phyloP scores from a whole-genome alignment of 2,888 invertebrate genomes.

The Stenolophus ochropezus region DNA sequence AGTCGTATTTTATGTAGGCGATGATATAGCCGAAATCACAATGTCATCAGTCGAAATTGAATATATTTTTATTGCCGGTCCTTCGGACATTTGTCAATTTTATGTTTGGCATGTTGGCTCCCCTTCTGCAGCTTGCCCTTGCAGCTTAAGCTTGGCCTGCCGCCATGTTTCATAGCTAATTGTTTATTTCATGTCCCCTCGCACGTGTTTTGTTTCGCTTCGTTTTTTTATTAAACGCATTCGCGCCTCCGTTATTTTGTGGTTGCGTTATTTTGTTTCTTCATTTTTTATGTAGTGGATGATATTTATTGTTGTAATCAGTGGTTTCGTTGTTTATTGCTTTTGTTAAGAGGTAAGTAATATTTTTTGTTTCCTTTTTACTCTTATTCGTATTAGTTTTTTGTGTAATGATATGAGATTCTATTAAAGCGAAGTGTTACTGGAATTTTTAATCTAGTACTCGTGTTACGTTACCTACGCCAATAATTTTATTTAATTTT shows the following conservation, averaged over 20 bases:
- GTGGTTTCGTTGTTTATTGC: slow-evolving; percentile 44
- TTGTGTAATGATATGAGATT: too few relatives aligned
- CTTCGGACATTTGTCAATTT: slow-evolving; percentile 59
- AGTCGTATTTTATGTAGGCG: slow-evolving; percentile 28
- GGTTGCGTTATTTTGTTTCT: slow-evolving; percentile 13
- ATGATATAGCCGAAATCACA: slow-evolving; percentile 57
- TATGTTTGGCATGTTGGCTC: slow-evolving; percentile 41
- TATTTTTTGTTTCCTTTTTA: background rate
- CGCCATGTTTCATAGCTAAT: slow-evolving; percentile 56
- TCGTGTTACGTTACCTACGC: too few relatives aligned
- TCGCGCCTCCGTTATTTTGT: slow-evolving; percentile 29
- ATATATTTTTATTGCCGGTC: slow-evolving; percentile 57
- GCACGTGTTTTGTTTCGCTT: slow-evolving; percentile 53
- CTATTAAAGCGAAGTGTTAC: background rate
- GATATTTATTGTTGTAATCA: slow-evolving; percentile 41
- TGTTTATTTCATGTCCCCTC: slow-evolving; percentile 56
- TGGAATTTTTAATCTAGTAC: background rate
- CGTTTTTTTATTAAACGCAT: slow-evolving; percentile 48
- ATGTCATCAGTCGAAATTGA: slow-evolving; percentile 60
- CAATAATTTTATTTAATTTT: too few relatives aligned
- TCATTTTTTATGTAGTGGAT: slow-evolving; percentile 47
- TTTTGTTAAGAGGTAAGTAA: slow-evolving; percentile 31
- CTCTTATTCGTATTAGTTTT: background rate
- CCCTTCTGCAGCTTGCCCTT: slow-evolving; percentile 19
- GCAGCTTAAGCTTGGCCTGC: slow-evolving; percentile 29